A percentile compares a stretch with the other conserved stretches of the same genome.
Conservation (phyloP, 2,888 invertebrate species). For the Anorthoa munda region DNA sequence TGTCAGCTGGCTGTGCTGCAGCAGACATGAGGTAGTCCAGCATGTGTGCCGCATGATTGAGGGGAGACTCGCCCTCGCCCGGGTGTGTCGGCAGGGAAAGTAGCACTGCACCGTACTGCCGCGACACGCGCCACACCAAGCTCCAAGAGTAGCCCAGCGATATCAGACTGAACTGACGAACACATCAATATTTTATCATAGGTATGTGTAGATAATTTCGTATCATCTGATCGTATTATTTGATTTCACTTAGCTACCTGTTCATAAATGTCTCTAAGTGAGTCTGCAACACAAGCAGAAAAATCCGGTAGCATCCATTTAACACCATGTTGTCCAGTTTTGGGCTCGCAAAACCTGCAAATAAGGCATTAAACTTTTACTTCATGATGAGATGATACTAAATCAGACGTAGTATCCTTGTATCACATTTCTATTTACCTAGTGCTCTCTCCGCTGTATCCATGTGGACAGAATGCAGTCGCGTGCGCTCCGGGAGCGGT, state of each 20-base stretch:
- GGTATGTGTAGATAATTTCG: neutral
- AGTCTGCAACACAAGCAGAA: conserved; percentile 93
- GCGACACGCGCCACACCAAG: conserved; percentile 90
- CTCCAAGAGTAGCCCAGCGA: conserved; percentile 92
- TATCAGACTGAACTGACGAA: conserved; percentile 81
- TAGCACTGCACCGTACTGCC: conserved; percentile 90
- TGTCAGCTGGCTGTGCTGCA: conserved; percentile 80
- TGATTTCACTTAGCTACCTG: conserved; percentile 83
- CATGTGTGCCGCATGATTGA: conserved; percentile 91
- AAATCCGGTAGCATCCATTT: conserved; percentile 95
- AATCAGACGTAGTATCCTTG: neutral
- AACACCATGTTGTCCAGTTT: conserved; percentile 90
- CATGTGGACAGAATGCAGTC: conserved; percentile 86
- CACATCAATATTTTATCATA: neutral
- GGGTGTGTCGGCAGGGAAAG: conserved; percentile 89
- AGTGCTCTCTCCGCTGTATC: conserved; percentile 86
- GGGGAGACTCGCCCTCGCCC: conserved; percentile 92
- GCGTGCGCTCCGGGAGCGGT: conserved; percentile 95
- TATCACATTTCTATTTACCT: conserved; percentile 71
- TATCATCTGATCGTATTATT: neutral
- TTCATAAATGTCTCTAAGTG: conserved; percentile 92
- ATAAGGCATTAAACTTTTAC: neutral
- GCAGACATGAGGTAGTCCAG: conserved; percentile 88
- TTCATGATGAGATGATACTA: neutral
- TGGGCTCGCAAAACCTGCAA: conserved; percentile 87